Percentiles rank a stretch among this genome's conserved stretches.
phyloP scores from a whole-genome alignment of 2,797 vertebrate genomes.

The Chloroceryle inda region DNA sequence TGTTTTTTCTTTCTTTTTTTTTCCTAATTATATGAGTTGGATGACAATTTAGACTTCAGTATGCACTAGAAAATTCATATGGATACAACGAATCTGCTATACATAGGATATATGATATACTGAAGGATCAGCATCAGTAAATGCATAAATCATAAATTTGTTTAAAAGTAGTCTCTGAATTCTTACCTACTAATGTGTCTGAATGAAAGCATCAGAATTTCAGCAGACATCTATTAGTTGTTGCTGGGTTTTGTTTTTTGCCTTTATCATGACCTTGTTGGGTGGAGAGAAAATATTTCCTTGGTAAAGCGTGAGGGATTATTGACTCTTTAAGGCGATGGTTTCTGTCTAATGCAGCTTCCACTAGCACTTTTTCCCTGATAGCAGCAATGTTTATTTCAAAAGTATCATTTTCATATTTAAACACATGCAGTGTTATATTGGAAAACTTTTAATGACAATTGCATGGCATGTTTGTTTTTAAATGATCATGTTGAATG shows the following conservation, averaged over 20 bases:
- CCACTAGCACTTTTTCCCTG: not conserved
- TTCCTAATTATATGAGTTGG: too few relatives aligned
- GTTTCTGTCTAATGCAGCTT: not conserved
- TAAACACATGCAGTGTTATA: not conserved
- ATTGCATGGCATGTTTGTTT: not conserved
- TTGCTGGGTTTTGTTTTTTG: not conserved
- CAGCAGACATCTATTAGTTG: fast-evolving
- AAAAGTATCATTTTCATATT: not conserved
- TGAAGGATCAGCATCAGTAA: not conserved
- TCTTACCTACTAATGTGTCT: not conserved
- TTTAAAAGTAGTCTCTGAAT: not conserved
- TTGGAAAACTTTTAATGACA: not conserved
- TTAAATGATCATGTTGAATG: not conserved
- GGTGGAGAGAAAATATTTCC: not conserved
- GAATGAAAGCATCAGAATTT: not conserved
- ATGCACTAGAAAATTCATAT: fast-evolving
- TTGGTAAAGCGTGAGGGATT: not conserved
- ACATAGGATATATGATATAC: too few relatives aligned
- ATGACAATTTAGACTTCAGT: not conserved
- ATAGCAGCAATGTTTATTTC: not conserved
- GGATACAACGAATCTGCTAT: not conserved
- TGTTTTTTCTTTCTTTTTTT: not conserved
- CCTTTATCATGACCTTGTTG: not conserved
- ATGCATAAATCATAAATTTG: not conserved
- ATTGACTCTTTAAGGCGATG: not conserved